Base-by-base conservation (phyloP, 2,797 vertebrate genomes). In the Rhinoraja longicauda region DNA sequence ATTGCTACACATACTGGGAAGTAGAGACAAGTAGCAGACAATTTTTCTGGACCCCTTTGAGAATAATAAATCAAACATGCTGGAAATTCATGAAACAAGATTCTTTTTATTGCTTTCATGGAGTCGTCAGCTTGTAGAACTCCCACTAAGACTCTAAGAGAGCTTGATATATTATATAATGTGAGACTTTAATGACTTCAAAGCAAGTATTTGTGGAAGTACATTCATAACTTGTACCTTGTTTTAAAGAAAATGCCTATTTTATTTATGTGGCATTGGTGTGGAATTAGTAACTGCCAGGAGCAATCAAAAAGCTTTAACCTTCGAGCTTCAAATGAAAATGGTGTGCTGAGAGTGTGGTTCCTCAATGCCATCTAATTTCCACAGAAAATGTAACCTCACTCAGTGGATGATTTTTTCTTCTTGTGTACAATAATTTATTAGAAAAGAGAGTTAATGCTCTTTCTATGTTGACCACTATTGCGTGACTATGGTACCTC, bases 21-120 rank as follows among this genome's bases (percentile, higher is more conserved):
- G 90, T 36, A 90, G n/a, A 70, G 62, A 10, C 86, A 91, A 91
- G 17, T 32, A 45, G 21, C 10, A 21, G 9, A 24, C 8, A 91
- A 10, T 29, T 39, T 32, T 67, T 70, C 21, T 36, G 32, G n/a
- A 1, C 64, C 53, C 32, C 62, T 39, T 7, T 10, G 1, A 45
- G 24, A 73, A 39, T 72, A 62, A 86, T 91, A 72, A 45, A 91
- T 91, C 24, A 1, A 91, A 29, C 64, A 73, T 36, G 90, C 19
- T 39, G 88, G 21, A 39, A 73, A 70, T 72, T 72, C 21, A 72
- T 91, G 88, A 70, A 91, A 91, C 88, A 19, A 91, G 64, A 90
- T 72, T 39, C n/a, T 36, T 90, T 90, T 70, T 70, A 90, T 39
- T 72, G 64, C 32, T 91, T n/a, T n/a, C 45, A 19, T 21, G 45